A percentile compares a stretch with the other conserved stretches of the same genome.
These are phyloP conservation scores for Tiphia femorata DNA, from an alignment of 2,888 invertebrate genomes.

Conservation along the genomic window DNA sequence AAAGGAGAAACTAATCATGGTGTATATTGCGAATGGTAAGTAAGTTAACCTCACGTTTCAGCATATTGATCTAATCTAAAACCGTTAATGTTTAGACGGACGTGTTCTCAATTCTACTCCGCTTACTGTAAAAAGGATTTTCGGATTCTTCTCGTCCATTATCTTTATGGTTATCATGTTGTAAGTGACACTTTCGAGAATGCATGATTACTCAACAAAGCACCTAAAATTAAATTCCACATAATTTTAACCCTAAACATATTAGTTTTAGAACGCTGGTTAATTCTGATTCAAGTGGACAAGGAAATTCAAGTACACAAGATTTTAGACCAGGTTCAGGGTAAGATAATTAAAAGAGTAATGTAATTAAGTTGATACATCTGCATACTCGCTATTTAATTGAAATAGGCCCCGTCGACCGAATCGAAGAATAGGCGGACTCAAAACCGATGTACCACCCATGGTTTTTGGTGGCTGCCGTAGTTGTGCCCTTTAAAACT, in stretches of 20 bases:
- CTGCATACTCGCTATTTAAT: conserved; percentile 2
- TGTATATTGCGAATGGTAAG: conserved; percentile 39
- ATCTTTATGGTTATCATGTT: conserved; percentile 50
- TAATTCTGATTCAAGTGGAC: conserved; percentile 32
- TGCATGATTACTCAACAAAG: not conserved
- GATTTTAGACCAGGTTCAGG: conserved; percentile 50
- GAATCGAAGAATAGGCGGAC: conserved; percentile 49
- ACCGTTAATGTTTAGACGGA: conserved; percentile 43
- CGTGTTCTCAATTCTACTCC: conserved; percentile 35
- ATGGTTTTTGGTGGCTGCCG: conserved; percentile 57
- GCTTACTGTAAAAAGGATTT: conserved; percentile 39
- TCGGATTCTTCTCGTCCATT: conserved; percentile 40
- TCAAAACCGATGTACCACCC: conserved; percentile 37
- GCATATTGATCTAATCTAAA: not conserved
- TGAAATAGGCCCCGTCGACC: conserved; percentile 46
- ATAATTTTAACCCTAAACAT: not conserved
- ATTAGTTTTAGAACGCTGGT: conserved; percentile 55
- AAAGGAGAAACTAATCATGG: conserved; percentile 22
- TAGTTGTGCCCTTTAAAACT: conserved; percentile 44
- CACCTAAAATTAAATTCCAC: not conserved
- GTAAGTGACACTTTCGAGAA: conserved; percentile 41
- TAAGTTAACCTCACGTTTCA: conserved; percentile 9
- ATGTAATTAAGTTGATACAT: not conserved
- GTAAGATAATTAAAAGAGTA: conserved; percentile 30
- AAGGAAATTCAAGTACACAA: conserved; percentile 36